These are phyloP conservation scores for Fratercula arctica DNA, from an alignment of 2,797 vertebrate genomes.

Conservation along the genomic window DNA sequence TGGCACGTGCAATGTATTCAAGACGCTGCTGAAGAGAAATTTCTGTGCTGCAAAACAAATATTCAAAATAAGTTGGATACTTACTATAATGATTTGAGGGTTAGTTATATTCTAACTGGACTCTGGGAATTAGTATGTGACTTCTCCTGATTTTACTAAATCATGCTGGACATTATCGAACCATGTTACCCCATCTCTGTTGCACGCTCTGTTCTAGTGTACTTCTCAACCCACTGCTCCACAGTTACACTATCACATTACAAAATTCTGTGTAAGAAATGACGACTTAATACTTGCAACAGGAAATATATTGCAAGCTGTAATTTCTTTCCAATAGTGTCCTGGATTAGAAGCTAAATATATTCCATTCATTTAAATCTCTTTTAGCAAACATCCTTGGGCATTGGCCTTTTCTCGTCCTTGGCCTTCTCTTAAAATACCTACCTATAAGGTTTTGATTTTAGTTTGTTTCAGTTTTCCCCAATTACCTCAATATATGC, in stretches of 20 bases:
- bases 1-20: constrained; percentile 95
- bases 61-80: background rate
- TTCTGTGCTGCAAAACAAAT: constrained; percentile 86
- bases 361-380: background rate
- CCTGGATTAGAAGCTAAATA: background rate
- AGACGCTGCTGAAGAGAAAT: constrained; percentile 93
- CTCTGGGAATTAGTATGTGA: background rate
- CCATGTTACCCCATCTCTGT: background rate
- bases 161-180: background rate
- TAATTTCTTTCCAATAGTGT: background rate
- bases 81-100: background rate
- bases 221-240: background rate
- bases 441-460: background rate
- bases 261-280: background rate
- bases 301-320: background rate
- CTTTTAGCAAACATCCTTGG: background rate
- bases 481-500: background rate
- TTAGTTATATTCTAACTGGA: background rate
- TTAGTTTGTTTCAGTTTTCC: background rate
- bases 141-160: background rate
- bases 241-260: background rate
- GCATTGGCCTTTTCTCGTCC: background rate
- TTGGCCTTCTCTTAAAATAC: background rate
- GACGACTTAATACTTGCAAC: background rate
- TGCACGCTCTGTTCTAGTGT: background rate